phyloP scores from a whole-genome alignment of 2,113 vertebrate species.

The Galemys pyrenaicus region DNA sequence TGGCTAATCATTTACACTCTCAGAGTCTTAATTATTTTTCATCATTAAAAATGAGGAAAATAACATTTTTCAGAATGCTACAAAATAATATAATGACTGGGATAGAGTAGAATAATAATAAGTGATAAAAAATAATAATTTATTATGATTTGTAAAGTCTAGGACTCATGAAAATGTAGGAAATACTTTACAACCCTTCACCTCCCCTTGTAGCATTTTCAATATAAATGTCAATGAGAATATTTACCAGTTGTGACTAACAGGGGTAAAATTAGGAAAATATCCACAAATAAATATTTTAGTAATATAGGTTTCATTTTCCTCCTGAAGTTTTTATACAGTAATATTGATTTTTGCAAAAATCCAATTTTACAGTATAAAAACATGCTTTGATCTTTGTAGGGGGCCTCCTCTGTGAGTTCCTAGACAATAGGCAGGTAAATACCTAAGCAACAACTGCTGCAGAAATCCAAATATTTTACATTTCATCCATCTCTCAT shows the following conservation, averaged over 20 bases:
- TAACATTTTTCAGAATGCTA: background rate
- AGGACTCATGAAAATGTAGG: background rate
- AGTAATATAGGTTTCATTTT: background rate
- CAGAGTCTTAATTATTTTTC: background rate
- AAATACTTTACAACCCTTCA: background rate
- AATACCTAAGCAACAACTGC: slow-evolving; percentile 52
- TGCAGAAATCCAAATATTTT: slow-evolving; percentile 61
- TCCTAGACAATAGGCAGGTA: slow-evolving; percentile 67
- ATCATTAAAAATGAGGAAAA: background rate
- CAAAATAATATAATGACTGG: background rate
- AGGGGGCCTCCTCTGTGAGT: slow-evolving; percentile 26
- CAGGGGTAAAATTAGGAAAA: slow-evolving; percentile 31
- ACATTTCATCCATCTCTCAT: slow-evolving; percentile 60
- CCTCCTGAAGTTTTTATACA: background rate
- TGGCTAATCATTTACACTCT: background rate
- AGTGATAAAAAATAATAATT: background rate
- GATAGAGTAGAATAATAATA: background rate
- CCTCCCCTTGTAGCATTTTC: background rate
- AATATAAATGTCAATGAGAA: background rate
- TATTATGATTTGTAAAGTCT: background rate
- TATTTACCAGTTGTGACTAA: slow-evolving; percentile 19
- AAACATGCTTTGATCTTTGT: slow-evolving; percentile 62
- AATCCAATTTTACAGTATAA: slow-evolving; percentile 42
- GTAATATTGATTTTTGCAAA: slow-evolving; percentile 36
- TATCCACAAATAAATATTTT: background rate